Evolutionary conservation across 2,888 invertebrate species (phyloP).

Genomic region (Alitta virens): DNA sequence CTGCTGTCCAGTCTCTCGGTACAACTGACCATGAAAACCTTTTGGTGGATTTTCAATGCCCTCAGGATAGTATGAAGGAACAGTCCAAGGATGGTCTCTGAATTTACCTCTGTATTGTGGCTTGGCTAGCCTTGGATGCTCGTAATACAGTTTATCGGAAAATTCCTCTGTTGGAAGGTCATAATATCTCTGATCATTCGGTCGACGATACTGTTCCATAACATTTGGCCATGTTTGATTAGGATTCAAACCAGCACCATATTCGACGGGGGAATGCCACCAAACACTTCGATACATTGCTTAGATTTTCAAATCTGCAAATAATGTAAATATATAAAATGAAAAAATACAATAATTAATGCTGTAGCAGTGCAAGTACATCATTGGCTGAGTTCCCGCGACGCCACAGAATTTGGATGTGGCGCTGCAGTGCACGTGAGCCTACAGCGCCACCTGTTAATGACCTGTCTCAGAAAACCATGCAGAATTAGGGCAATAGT

Average conservation of each 20-base stretch:
- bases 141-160: constrained; percentile 20
- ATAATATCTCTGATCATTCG: constrained; percentile 22
- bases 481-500: too few species aligned
- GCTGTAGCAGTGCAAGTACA: too few species aligned
- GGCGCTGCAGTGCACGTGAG: too few species aligned
- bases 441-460: too few species aligned
- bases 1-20: constrained; percentile 25
- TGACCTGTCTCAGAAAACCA: too few species aligned
- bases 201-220: constrained; percentile 26
- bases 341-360: too few species aligned
- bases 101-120: constrained; percentile 25
- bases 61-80: constrained; percentile 21
- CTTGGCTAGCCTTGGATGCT: constrained; percentile 16
- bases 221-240: constrained; percentile 25
- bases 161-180: constrained; percentile 23
- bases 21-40: constrained; percentile 27
- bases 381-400: too few species aligned
- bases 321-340: too few species aligned
- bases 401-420: too few species aligned
- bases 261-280: constrained; percentile 28
- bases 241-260: constrained; percentile 23
- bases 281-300: constrained; percentile 20
- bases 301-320: too few species aligned
- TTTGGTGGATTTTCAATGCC: constrained; percentile 9
- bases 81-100: constrained; percentile 26